A percentile compares a stretch with the other conserved stretches of the same genome.
These are phyloP conservation scores for human DNA, from an alignment of 2,113 vertebrate species.

Conservation along the genomic window GRCh38 chr15:43383501-43384000, in stretches of 20 bases:
- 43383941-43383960: too few species aligned
- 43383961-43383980: too few species aligned
- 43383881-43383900: too few species aligned
- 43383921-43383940: too few species aligned
- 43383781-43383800: neutral
- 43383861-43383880: too few species aligned
- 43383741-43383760: neutral
- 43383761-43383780: neutral
- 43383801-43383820: neutral
- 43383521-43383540: neutral
- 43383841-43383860: too few species aligned
- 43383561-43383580: neutral
- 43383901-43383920: too few species aligned
- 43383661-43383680: neutral
- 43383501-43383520: conserved; percentile 86
- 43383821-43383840: too few species aligned
- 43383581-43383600: neutral
- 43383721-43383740: neutral
- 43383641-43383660: neutral
- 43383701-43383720: neutral
- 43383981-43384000: too few species aligned
- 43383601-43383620: neutral
- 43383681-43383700: conserved; percentile 26
- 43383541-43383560: neutral
- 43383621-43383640: neutral